Conservation (phyloP, 2,113 vertebrate species). For the Mormoops blainvillei region DNA sequence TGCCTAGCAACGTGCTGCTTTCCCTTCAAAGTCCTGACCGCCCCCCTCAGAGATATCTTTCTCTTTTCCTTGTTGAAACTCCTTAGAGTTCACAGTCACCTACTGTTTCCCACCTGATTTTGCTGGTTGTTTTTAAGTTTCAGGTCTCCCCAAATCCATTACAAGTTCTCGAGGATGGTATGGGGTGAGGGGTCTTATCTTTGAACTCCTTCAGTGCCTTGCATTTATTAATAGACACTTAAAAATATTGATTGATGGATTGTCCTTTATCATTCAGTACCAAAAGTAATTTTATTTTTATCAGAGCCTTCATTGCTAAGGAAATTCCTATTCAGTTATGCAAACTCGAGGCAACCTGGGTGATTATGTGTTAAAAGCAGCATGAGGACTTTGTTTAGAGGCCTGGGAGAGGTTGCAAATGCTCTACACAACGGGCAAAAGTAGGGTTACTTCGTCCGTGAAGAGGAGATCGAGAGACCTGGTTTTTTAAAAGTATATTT, state of each 20-base stretch:
- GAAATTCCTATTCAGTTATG: background rate
- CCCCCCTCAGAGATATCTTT: background rate
- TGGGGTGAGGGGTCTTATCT: background rate
- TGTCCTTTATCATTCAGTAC: background rate
- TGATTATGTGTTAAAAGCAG: background rate
- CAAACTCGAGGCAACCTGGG: background rate
- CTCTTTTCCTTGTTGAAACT: background rate
- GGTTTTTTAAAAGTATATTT: no score
- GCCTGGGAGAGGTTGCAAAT: background rate
- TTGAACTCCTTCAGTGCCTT: background rate
- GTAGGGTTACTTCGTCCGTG: background rate
- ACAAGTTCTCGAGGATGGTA: background rate
- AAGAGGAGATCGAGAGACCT: background rate
- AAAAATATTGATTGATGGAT: background rate
- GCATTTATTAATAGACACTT: background rate
- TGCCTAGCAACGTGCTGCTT: background rate
- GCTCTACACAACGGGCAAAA: background rate
- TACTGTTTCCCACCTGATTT: background rate
- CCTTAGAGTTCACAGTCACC: background rate
- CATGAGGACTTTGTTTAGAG: background rate
- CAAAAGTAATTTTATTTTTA: conserved; percentile 25
- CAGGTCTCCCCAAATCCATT: background rate
- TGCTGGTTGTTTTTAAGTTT: background rate
- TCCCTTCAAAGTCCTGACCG: background rate
- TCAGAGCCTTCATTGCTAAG: background rate